Evolutionary conservation across 2,888 invertebrate genomes (phyloP), one percentile per base, ranked within the genome.

Genomic region (Erebia ligea): DNA sequence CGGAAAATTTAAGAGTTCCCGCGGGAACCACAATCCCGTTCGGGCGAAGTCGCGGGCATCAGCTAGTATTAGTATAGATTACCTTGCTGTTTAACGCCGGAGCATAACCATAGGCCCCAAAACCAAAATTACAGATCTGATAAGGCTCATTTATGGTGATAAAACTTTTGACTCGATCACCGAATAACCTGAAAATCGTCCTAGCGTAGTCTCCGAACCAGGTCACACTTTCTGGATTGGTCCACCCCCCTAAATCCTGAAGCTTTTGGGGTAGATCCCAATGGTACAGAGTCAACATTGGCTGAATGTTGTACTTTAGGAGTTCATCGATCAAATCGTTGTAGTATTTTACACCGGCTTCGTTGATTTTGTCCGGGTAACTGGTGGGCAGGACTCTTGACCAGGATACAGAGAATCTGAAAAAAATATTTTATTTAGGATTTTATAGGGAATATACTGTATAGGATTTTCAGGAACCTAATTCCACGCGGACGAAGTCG

Each of bases 391-490:
- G 85, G 25, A 97, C 90, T 42, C 97, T 88, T 0, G 95, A 79
- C 97, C 97, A 97, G 0, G 95, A 94, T 68, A 95, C 83, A 0
- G 95, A 95, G 81, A 95, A 95, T 45, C 95, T 92, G 73, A 1
- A 71, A 58, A 13, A 17, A n/a, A n/a, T n/a, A n/a, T n/a, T n/a
- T n/a, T n/a, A n/a, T n/a, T n/a, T n/a, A n/a, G n/a, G n/a, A n/a
- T n/a, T n/a, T n/a, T n/a, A n/a, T n/a, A n/a, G n/a, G n/a, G n/a
- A n/a, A n/a, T n/a, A n/a, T n/a, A n/a, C n/a, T n/a, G n/a, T n/a
- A n/a, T n/a, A n/a, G n/a, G n/a, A n/a, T n/a, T n/a, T n/a, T n/a
- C n/a, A n/a, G n/a, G n/a, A n/a, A n/a, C n/a, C n/a, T n/a, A n/a
- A n/a, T n/a, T n/a, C n/a, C n/a, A n/a, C n/a, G n/a, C n/a, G n/a